A percentile compares a stretch with the other conserved stretches of the same genome.
Evolutionary conservation across 2,797 vertebrate species (phyloP).

Genomic region (Scomberomorus guttatus): DNA sequence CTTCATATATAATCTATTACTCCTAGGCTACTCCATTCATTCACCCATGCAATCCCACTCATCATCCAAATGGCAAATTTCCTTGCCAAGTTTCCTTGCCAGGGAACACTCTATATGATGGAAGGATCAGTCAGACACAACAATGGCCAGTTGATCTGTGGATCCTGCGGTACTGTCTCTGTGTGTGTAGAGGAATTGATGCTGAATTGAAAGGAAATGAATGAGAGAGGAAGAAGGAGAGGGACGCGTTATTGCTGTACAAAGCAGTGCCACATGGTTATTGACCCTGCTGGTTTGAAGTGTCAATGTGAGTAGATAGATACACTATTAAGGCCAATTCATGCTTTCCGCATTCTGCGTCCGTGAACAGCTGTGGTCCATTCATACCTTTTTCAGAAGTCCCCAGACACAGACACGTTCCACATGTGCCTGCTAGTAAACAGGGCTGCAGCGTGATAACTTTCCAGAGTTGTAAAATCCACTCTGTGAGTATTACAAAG

Average conservation of each 20-base stretch:
- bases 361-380: too few species aligned
- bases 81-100: background rate
- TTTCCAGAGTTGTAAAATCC: too few species aligned
- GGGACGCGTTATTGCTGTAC: slow-evolving; percentile 51
- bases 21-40: background rate
- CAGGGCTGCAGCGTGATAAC: too few species aligned
- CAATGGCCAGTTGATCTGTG: slow-evolving; percentile 27
- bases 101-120: slow-evolving; percentile 1
- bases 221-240: slow-evolving; percentile 16
- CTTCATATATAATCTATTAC: slow-evolving; percentile 12
- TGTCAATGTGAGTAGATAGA: slow-evolving; percentile 57
- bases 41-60: slow-evolving; percentile 28
- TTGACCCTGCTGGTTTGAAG: slow-evolving; percentile 66
- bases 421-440: too few species aligned
- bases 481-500: too few species aligned
- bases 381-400: too few species aligned
- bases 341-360: too few species aligned
- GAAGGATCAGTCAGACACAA: slow-evolving; percentile 30
- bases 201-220: slow-evolving; percentile 53
- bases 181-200: slow-evolving; percentile 29
- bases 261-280: slow-evolving; percentile 49
- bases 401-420: too few species aligned
- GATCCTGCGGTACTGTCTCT: slow-evolving; percentile 19
- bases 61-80: background rate
- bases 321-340: slow-evolving; percentile 8